Base-by-base conservation (phyloP, 2,113 vertebrate species). In the Tragulus kanchil region DNA sequence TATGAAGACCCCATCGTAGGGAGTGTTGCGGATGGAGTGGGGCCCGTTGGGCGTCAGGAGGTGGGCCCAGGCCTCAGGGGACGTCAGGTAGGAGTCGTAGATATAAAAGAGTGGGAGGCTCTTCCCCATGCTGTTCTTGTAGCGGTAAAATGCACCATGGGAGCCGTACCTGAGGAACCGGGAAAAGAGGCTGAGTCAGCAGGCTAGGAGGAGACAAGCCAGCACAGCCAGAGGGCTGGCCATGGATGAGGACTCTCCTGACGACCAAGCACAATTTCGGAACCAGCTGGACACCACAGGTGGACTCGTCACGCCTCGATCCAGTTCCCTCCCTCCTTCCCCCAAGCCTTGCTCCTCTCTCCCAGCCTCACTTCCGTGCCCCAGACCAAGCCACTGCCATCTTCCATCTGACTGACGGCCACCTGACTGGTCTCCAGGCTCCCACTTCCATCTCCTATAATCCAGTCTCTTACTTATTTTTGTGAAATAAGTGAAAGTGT, bases 71-170 rank as follows among this genome's bases (percentile, higher is more conserved):
- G 99, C 97, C 95, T 99, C 99, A 0, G 99, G 98, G 0, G 99
- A 98, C 0, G 98, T 99, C 97, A 99, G 98, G 97, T 99, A 99
- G 7, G 99, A 99, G 98, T 99, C 99, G 13, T 99, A 99, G 94
- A 99, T 98, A 61, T 99, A 99, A 96, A 99, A 99, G 65, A 99
- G 98, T 0, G 99, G 99, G 93, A 99, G 99, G 85, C 98, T 98
- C 91, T 93, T 99, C 12, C 99, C 99, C 8, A 99, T 99, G 98
- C 98, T 99, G 91, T 98, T 99, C 96, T 98, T 98, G 98, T 99
- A 99, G 81, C 98, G 98, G 98, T 99, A 99, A 98, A 99, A 99
- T 71, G 99, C 99, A 36, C 98, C 98, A 10, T 99, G 99, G 42
- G 98, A 98, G 90, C 99, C 99, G 42, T 99, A 99, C 94, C 99